phyloP scores from a whole-genome alignment of 2,888 invertebrate species.

The Trichacis sp. region DNA sequence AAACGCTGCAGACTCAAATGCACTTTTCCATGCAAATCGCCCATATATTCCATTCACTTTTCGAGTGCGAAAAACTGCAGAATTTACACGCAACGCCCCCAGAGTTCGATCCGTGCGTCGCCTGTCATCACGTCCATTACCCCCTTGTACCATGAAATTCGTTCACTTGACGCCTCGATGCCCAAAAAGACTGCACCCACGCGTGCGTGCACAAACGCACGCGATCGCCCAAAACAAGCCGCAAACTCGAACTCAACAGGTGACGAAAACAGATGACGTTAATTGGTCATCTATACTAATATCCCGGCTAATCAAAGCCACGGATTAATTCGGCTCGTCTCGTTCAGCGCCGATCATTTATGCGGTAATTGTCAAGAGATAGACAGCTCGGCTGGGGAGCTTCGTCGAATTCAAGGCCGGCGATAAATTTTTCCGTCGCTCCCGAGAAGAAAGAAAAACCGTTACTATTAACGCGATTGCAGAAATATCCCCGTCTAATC shows the following conservation, averaged over 20 bases:
- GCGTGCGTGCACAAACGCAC: constrained; percentile 32
- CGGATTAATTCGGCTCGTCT: constrained; percentile 13
- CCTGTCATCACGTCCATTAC: constrained; percentile 63
- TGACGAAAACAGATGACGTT: constrained; percentile 61
- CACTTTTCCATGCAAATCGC: no score
- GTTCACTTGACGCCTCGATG: constrained; percentile 35
- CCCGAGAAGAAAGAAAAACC: no score
- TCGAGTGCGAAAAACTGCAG: no score
- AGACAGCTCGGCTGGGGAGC: background rate
- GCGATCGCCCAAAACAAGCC: no score
- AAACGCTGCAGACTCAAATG: no score
- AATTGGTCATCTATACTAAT: constrained; percentile 61
- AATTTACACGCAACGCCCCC: background rate
- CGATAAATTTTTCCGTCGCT: background rate
- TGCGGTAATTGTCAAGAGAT: constrained; percentile 1
- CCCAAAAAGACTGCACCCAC: constrained; percentile 6
- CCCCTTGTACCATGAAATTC: constrained; percentile 48
- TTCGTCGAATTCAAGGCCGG: background rate
- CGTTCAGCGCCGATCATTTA: background rate
- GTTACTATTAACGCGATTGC: no score
- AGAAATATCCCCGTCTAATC: no score
- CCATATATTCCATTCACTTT: no score
- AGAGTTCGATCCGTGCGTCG: constrained; percentile 40
- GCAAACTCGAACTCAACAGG: constrained; percentile 60
- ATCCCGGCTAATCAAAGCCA: constrained; percentile 49